Evolutionary conservation across 1,140 invertebrate genomes (phyloP).

Genomic region (Tetramorium simillimum): DNA sequence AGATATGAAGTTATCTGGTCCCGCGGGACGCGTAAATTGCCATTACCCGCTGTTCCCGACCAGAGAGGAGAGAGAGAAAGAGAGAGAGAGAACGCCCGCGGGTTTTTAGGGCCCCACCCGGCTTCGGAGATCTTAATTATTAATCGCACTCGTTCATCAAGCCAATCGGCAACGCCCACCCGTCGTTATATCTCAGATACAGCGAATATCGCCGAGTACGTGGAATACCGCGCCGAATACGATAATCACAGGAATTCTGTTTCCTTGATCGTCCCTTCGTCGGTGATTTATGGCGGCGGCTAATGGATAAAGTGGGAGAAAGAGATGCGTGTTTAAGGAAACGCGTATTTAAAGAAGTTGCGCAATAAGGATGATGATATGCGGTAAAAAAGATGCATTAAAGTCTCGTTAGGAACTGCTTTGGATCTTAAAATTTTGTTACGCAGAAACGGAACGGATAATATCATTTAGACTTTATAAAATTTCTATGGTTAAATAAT

Average conservation of each 20-base stretch:
- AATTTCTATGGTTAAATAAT: neutral
- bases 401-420: slow-evolving; percentile 1
- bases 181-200: slow-evolving; percentile 60
- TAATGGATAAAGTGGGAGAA: slow-evolving; percentile 22
- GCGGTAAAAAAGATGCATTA: slow-evolving; percentile 21
- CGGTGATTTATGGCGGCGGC: slow-evolving; percentile 34
- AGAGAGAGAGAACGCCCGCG: slow-evolving; percentile 69
- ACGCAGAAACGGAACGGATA: neutral
- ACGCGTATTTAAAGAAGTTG: neutral
- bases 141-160: slow-evolving; percentile 78
- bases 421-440: slow-evolving; percentile 28
- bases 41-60: slow-evolving; percentile 82
- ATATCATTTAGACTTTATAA: neutral
- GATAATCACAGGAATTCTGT: slow-evolving; percentile 46
- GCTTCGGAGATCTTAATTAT: slow-evolving; percentile 80
- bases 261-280: slow-evolving; percentile 28
- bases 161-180: slow-evolving; percentile 64
- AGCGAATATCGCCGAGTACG: slow-evolving; percentile 21
- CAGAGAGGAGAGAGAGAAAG: slow-evolving; percentile 48
- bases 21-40: slow-evolving; percentile 85
- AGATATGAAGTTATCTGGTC: slow-evolving; percentile 85
- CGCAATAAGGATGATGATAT: slow-evolving; percentile 27
- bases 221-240: slow-evolving; percentile 56
- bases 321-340: slow-evolving; percentile 25
- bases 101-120: slow-evolving; percentile 74